Evolutionary conservation across 2,113 vertebrate species (phyloP).

Genomic region (Ifrita kowaldi): DNA sequence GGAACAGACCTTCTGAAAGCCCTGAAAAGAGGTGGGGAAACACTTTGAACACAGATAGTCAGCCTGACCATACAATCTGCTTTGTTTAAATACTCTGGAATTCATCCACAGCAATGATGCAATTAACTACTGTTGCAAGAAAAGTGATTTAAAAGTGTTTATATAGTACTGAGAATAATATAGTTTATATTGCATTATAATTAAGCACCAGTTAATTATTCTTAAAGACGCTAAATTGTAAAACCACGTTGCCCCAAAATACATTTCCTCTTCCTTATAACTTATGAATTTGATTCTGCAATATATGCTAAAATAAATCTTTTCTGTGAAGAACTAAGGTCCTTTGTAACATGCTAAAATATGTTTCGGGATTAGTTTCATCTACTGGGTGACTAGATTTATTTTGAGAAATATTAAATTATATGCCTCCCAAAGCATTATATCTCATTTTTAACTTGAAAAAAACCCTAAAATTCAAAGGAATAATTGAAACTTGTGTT

Average conservation of each 20-base stretch:
- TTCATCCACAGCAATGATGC: neutral
- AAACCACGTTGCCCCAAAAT: neutral
- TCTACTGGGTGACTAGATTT: neutral
- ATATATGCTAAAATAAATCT: neutral
- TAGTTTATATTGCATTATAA: neutral
- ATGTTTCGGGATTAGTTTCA: neutral
- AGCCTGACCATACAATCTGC: neutral
- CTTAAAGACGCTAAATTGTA: neutral
- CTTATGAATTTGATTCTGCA: neutral
- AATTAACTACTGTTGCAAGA: neutral
- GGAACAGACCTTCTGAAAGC: neutral
- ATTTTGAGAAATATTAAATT: neutral
- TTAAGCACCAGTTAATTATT: neutral
- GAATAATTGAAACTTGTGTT: neutral
- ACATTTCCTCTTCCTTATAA: neutral
- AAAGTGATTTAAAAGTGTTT: neutral
- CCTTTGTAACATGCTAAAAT: neutral
- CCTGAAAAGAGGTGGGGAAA: neutral
- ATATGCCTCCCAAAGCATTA: neutral
- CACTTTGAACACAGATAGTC: neutral
- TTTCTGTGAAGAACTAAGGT: neutral
- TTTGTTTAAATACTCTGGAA: neutral
- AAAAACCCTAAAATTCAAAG: neutral
- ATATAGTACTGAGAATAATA: neutral
- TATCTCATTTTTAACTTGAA: neutral